Evolutionary conservation across 2,113 vertebrate species (phyloP), one percentile per base, ranked within the genome.

Genomic region (Cinclus cinclus): DNA sequence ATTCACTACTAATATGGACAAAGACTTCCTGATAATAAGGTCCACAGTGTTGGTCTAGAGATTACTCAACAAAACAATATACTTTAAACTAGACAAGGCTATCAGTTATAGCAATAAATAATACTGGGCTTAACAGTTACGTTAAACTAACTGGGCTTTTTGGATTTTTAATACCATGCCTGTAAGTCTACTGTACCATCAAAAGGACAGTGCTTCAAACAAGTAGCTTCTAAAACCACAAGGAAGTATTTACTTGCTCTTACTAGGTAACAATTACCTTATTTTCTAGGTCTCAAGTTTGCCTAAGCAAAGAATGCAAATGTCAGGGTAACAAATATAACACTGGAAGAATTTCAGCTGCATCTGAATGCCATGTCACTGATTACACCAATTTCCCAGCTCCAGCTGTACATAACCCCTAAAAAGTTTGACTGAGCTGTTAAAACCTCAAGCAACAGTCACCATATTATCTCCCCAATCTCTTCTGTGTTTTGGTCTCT

Each of bases 261-360:
- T 67, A 74, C 11, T 19, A 70, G 60, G 41, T 81, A 79, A 75
- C 87, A 31, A n/a, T 79, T 92, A 94, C 77, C 77, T 78, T 84
- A 67, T 55, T 87, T 90, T 81, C 86, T 68, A 83, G 76, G 41
- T 91, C 89, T 70, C 83, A 84, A 44, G 68, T 94, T 89, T 60
- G 35, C 83, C 89, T 87, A 91, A 87, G 83, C 28, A 73, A 94
- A 90, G 58, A 89, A 95, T 59, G 52, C 59, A 93, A 87, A 90
- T 76, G 75, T 82, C 60, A 68, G 77, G 50, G 49, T 31, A 95
- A 74, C 30, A 55, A 71, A 37, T 13, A 7, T 31, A 89, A 64
- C 56, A 79, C n/a, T 19, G 21, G 52, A 89, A 77, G 68, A 78
- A 49, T 87, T 93, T 46, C 19, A 47, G 30, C 73, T 92, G 64